These are phyloP conservation scores for Dicroscelio sp. DNA, from an alignment of 2,888 invertebrate genomes.

Conservation along the genomic window DNA sequence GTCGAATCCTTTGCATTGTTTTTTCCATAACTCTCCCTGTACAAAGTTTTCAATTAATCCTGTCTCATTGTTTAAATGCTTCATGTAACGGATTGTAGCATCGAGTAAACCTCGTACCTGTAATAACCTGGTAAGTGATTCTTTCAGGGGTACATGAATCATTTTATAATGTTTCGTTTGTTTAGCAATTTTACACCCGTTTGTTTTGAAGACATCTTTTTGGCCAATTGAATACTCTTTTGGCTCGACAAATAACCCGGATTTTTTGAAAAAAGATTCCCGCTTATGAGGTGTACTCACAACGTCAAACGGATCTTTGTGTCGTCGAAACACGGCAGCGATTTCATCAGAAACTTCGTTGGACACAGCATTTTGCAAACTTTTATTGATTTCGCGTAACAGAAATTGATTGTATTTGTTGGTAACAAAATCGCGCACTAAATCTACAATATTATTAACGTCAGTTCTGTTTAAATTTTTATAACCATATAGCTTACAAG, in stretches of 20 bases:
- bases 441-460: neutral
- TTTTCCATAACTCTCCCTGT: conserved; percentile 38
- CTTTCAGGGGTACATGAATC: neutral
- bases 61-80: neutral
- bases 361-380: conserved; percentile 11
- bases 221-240: neutral
- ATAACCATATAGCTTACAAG: neutral
- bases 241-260: neutral
- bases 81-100: conserved; percentile 20
- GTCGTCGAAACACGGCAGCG: neutral
- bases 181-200: neutral
- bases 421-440: neutral
- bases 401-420: neutral
- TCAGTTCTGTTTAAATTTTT: neutral
- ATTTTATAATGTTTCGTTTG: neutral
- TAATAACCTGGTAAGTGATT: conserved; percentile 23
- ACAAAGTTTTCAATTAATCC: conserved; percentile 8
- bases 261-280: neutral
- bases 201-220: neutral
- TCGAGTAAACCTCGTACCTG: conserved; percentile 19
- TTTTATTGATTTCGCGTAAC: neutral
- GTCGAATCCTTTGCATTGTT: conserved; percentile 8
- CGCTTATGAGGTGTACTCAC: conserved; percentile 17
- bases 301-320: conserved; percentile 26
- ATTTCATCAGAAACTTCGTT: conserved; percentile 29